phyloP scores from a whole-genome alignment of 2,113 vertebrate species.

The Noctilio leporinus region DNA sequence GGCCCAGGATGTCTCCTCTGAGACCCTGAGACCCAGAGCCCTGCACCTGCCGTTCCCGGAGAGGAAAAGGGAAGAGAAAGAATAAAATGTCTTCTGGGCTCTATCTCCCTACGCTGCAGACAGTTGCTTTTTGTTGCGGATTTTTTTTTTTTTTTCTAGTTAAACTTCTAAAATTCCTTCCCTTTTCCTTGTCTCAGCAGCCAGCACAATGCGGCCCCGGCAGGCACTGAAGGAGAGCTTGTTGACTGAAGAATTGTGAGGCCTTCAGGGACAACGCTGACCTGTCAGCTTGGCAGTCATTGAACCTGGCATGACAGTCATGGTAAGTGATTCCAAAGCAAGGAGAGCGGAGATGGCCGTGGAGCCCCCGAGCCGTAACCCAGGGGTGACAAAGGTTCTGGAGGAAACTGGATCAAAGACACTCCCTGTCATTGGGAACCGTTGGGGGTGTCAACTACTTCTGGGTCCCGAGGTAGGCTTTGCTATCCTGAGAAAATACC shows the following conservation, averaged over 20 bases:
- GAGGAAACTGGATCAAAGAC: not conserved
- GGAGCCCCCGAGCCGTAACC: not conserved
- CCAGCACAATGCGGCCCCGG: not conserved
- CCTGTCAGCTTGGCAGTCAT: not conserved
- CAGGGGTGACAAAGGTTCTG: not conserved
- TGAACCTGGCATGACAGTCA: not conserved
- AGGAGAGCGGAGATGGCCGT: not conserved
- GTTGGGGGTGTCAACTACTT: not conserved
- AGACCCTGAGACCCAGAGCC: fast-evolving
- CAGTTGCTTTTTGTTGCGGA: not conserved
- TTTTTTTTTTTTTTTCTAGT: no score
- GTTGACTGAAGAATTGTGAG: not conserved
- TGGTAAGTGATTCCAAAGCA: not conserved
- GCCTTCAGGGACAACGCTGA: not conserved
- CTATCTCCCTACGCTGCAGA: not conserved
- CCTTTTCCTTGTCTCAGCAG: not conserved
- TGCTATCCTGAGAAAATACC: not conserved
- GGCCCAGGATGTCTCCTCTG: not conserved
- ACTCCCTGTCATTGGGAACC: not conserved
- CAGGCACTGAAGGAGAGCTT: not conserved
- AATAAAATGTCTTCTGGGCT: not conserved
- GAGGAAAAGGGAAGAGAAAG: not conserved
- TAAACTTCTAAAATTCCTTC: not conserved
- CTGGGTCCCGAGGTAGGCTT: not conserved
- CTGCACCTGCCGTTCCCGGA: not conserved